Base-by-base conservation (phyloP, 64 coral and sea anemone species). In the Montipora foliosa region DNA sequence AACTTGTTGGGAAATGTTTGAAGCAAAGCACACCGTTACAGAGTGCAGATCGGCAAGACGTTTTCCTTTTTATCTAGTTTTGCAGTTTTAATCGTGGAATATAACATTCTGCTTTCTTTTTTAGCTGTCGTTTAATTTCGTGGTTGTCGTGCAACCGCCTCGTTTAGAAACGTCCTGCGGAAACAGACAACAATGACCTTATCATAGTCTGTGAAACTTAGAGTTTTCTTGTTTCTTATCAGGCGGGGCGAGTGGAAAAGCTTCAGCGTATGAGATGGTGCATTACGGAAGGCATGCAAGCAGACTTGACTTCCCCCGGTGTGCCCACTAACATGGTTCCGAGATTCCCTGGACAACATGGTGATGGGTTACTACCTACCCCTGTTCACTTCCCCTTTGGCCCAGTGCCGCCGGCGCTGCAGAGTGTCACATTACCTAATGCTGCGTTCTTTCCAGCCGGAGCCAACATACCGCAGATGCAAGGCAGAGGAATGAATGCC, bases 221-320 rank as follows among this genome's bases (percentile, higher is more conserved):
- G 76, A 2, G 1, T 5, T 10, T 29, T 77, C 7, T 75, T 19
- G 79, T 74, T 61, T 74, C 80, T 37, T 15, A 74, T 57, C 49
- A 98, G 96, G 79, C 76, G 88, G 94, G 80, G 16, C 94, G 96
- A 76, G 89, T 98, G 37, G 96, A 98, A 73, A 98, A 98, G 59
- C 88, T 98, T 0, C 83, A 98, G 75, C 76, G 97, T 5, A 93
- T 98, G 87, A 92, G 50, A 29, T 98, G 97, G 97, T 98, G 97
- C 46, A 98, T 98, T 37, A 96, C 87, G 6, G 97, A 98, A 44
- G 94, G 94, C 3, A 81, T 98, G 19, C 90, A 88, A 5, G 77
- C 87, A 77, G 97, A 98, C 16, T 72, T 86, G 10, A 50, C 66
- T 72, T 45, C 44, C 2, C 77, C 79, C 80, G 91, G 90, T 19